Conservation (phyloP, 2,113 vertebrate species). For the Probosciger aterrimus region DNA sequence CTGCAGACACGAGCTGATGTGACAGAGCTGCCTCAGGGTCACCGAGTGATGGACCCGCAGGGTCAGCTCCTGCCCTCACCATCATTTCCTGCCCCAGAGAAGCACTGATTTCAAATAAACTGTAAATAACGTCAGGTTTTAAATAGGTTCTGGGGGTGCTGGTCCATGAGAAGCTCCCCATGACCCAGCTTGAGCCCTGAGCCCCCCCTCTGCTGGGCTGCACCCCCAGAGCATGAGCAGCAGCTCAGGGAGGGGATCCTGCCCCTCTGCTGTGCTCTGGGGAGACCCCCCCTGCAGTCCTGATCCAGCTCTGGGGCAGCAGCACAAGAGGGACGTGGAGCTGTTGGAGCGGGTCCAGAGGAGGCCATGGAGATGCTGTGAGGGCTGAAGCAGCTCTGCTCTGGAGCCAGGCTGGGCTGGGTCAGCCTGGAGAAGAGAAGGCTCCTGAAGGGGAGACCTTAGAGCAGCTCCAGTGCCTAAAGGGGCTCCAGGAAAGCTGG, state of each 20-base stretch:
- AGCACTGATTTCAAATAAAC: not conserved
- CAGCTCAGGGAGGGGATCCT: not conserved
- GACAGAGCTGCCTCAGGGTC: not conserved
- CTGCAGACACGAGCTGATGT: not conserved
- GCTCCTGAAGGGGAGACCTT: no score
- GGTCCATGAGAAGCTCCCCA: not conserved
- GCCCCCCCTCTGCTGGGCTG: not conserved
- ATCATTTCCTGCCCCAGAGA: not conserved
- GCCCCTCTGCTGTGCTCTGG: not conserved
- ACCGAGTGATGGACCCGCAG: fast-evolving
- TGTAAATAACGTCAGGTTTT: not conserved
- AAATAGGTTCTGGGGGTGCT: not conserved
- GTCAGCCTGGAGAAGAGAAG: no score
- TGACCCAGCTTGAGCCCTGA: not conserved
- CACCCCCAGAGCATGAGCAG: not conserved
- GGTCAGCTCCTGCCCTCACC: not conserved
- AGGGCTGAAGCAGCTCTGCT: no score
- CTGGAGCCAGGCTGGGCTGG: no score
- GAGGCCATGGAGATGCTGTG: no score
- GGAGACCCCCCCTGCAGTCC: no score
- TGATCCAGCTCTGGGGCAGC: no score
- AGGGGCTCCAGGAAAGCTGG: no score
- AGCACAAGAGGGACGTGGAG: no score
- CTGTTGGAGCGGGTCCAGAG: no score
- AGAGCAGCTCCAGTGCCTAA: no score